Percentiles rank a stretch among this genome's conserved stretches.
Evolutionary conservation across 2,113 vertebrate genomes (phyloP).

Genomic region (Clupea harengus): DNA sequence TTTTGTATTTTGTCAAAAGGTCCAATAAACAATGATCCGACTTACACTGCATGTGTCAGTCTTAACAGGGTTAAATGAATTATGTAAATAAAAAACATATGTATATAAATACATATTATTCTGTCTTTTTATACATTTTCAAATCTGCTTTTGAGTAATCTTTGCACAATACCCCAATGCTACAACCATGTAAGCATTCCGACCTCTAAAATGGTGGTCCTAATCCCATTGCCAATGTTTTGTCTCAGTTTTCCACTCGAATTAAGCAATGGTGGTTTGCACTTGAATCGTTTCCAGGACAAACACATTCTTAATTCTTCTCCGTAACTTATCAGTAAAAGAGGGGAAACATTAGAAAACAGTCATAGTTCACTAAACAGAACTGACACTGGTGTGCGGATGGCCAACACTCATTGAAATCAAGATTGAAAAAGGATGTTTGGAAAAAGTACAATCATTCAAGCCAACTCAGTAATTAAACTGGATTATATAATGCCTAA

Average conservation of each 20-base stretch:
- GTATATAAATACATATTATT: too few relatives aligned
- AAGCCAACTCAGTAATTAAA: not conserved
- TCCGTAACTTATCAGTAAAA: not conserved
- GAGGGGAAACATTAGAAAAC: not conserved
- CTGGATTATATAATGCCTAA: not conserved
- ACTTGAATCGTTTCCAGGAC: constrained; percentile 5
- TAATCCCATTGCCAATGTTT: not conserved
- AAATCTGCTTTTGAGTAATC: not conserved
- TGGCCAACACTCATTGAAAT: not conserved
- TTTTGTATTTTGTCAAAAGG: too few relatives aligned
- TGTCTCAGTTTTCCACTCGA: not conserved
- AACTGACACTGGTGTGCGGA: not conserved
- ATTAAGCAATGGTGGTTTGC: not conserved
- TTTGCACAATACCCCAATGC: not conserved
- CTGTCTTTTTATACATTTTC: too few relatives aligned
- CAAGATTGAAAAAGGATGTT: not conserved
- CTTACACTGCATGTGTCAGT: too few relatives aligned
- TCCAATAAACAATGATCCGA: too few relatives aligned
- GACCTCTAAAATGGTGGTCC: not conserved
- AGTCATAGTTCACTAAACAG: not conserved
- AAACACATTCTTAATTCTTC: not conserved
- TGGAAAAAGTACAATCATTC: too few relatives aligned
- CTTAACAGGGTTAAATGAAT: too few relatives aligned
- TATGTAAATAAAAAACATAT: too few relatives aligned
- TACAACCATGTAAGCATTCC: not conserved